phyloP scores from a whole-genome alignment of 2,797 vertebrate genomes.

The Oophaga sylvatica region DNA sequence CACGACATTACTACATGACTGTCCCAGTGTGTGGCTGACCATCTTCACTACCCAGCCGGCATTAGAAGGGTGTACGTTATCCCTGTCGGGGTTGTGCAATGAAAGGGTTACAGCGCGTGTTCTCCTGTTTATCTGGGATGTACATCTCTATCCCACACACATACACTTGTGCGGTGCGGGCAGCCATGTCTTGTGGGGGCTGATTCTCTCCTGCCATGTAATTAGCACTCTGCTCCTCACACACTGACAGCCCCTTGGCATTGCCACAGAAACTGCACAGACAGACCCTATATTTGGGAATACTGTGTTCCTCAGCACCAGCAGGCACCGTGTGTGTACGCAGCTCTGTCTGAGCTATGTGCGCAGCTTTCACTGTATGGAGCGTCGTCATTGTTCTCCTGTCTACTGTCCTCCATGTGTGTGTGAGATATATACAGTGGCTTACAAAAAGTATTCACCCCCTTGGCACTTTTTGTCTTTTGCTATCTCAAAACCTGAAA shows the following conservation, averaged over 20 bases:
- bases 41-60: too few relatives aligned
- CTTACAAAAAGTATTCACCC: too few relatives aligned
- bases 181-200: constrained; percentile 59
- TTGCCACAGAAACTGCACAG: constrained; percentile 63
- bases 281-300: constrained; percentile 63
- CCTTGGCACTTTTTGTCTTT: too few relatives aligned
- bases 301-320: constrained; percentile 51
- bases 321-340: constrained; percentile 23
- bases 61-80: not conserved
- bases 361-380: constrained; percentile 9
- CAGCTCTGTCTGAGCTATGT: constrained; percentile 22
- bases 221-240: constrained; percentile 61
- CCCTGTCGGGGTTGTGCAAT: not conserved
- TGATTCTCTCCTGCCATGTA: constrained; percentile 60
- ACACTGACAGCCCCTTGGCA: constrained; percentile 61
- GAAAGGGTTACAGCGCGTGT: constrained; percentile 45
- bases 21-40: too few relatives aligned
- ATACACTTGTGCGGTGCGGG: constrained; percentile 49
- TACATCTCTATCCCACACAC: constrained; percentile 58
- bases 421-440: too few relatives aligned
- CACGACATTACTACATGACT: too few relatives aligned
- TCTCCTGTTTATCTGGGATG: constrained; percentile 42
- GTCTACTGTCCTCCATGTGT: not conserved
- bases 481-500: too few relatives aligned
- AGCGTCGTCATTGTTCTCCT: not conserved